Percentiles rank a stretch among this genome's conserved stretches.
Conservation (phyloP, 2,888 invertebrate species). For the Athalia cordata region DNA sequence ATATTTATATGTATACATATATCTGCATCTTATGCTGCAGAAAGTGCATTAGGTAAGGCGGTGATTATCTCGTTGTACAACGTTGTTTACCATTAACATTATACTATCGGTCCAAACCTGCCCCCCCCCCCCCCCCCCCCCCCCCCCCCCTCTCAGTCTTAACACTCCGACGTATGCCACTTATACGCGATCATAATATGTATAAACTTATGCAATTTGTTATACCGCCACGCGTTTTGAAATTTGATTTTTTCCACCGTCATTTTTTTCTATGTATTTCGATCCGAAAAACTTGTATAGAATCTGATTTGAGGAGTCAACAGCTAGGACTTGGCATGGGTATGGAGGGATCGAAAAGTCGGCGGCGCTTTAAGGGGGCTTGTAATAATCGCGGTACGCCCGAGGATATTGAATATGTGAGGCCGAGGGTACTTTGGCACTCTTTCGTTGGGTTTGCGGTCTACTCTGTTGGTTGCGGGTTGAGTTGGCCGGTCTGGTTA, state of each 20-base stretch:
- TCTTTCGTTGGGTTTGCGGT: conserved; percentile 29
- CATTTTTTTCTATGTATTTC: neutral
- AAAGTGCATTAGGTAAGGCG: conserved; percentile 43
- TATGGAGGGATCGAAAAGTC: neutral
- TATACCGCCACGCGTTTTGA: conserved; percentile 1
- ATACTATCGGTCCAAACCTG: conserved; percentile 35
- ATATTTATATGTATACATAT: neutral
- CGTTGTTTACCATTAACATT: conserved; percentile 39
- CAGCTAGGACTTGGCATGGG: neutral
- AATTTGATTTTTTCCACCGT: conserved; percentile 11
- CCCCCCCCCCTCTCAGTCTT: neutral
- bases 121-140: neutral
- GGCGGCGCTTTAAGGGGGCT: neutral
- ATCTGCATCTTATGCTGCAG: neutral
- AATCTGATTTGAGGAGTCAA: neutral
- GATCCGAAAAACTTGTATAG: neutral
- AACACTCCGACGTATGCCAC: neutral
- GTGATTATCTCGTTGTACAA: conserved; percentile 43
- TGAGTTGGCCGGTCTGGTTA: neutral
- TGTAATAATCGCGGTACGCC: conserved; percentile 7
- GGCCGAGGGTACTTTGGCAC: conserved; percentile 27
- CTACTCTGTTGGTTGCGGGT: neutral
- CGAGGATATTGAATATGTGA: conserved; percentile 11
- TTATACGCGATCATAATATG: neutral
- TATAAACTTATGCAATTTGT: neutral